A percentile compares a stretch with the other conserved stretches of the same genome.
These are phyloP conservation scores for Liasis olivaceus DNA, from an alignment of 2,797 vertebrate genomes.

Conservation along the genomic window DNA sequence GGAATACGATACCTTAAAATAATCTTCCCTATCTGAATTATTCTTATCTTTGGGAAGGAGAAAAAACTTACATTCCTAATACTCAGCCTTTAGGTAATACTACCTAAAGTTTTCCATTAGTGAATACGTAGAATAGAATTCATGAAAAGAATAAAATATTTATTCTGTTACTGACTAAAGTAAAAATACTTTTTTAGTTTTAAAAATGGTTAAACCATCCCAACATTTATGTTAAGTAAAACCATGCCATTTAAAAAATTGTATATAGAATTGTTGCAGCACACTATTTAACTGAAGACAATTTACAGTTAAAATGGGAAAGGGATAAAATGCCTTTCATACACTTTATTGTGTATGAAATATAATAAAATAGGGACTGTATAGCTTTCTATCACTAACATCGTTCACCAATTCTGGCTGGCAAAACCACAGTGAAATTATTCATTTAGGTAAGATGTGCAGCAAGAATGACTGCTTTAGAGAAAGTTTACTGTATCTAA, in stretches of 20 bases:
- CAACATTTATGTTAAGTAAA: conserved; percentile 75
- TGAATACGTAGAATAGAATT: conserved; percentile 60
- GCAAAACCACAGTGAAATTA: conserved; percentile 67
- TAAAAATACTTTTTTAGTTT: conserved; percentile 71
- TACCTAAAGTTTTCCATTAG: conserved; percentile 65
- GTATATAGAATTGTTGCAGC: conserved; percentile 75
- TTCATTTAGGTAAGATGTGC: conserved; percentile 65
- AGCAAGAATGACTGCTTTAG: conserved; percentile 73
- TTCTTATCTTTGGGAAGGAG: not conserved
- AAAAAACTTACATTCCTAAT: conserved; percentile 44
- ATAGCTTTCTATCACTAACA: conserved; percentile 60
- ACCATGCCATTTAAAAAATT: conserved; percentile 75
- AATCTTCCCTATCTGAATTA: not conserved
- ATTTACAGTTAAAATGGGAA: conserved; percentile 72
- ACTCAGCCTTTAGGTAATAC: conserved; percentile 58
- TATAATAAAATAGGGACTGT: conserved; percentile 70
- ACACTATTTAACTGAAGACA: conserved; percentile 76
- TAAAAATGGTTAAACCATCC: conserved; percentile 70
- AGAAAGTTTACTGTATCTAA: conserved; percentile 62
- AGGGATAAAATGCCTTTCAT: conserved; percentile 70
- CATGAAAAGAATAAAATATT: not conserved
- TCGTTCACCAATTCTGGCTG: conserved; percentile 63
- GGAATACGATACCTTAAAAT: conserved; percentile 41
- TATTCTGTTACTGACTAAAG: conserved; percentile 26
- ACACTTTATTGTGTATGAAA: conserved; percentile 78